These are phyloP conservation scores for Papilio gigon DNA, from an alignment of 2,888 invertebrate species.

Conservation along the genomic window DNA sequence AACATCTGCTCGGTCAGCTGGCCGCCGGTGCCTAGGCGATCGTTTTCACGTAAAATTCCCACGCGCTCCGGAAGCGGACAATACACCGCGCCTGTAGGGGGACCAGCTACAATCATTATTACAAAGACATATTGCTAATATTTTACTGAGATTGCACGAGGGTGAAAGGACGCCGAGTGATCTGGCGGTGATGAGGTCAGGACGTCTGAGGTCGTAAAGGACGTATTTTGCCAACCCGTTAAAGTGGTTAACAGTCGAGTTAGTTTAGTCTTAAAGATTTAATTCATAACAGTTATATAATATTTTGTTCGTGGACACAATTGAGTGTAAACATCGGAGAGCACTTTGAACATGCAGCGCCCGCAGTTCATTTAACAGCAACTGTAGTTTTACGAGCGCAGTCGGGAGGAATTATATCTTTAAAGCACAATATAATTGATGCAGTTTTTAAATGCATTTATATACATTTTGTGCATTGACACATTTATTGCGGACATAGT, in stretches of 20 bases:
- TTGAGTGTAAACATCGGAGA: neutral
- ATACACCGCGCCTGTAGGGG: conserved; percentile 26
- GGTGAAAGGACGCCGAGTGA: too few relatives aligned
- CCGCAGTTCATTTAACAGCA: conserved; percentile 6
- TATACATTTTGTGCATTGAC: neutral
- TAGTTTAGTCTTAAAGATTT: too few relatives aligned
- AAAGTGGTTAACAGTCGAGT: too few relatives aligned
- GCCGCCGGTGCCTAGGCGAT: conserved; percentile 43
- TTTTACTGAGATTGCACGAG: too few relatives aligned
- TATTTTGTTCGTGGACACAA: neutral
- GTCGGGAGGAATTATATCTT: conserved; percentile 9
- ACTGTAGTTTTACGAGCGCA: conserved; percentile 13
- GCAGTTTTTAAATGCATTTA: neutral
- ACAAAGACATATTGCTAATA: conserved; percentile 31
- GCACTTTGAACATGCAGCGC: neutral
- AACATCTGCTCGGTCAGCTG: conserved; percentile 42
- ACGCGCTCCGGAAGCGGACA: conserved; percentile 36
- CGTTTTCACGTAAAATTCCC: conserved; percentile 41
- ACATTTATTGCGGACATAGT: too few relatives aligned
- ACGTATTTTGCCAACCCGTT: too few relatives aligned
- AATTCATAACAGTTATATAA: too few relatives aligned
- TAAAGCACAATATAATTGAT: conserved; percentile 11
- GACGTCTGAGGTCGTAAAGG: too few relatives aligned
- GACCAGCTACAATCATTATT: neutral
- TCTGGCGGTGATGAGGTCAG: too few relatives aligned